Evolutionary conservation across 2,888 invertebrate genomes (phyloP).

Genomic region (Seira musarum): DNA sequence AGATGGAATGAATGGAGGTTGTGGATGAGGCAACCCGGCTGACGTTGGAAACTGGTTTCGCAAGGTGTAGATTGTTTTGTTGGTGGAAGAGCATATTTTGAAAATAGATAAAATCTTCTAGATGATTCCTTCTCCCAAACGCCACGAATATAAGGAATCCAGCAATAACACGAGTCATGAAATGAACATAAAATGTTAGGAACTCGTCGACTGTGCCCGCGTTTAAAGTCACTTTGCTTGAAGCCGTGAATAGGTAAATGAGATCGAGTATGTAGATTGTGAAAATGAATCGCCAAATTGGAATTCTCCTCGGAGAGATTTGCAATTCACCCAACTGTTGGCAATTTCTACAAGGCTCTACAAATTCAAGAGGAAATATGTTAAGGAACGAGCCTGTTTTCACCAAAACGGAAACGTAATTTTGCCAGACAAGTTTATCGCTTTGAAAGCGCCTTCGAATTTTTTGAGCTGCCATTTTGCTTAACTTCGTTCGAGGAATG

Average conservation of each 20-base stretch:
- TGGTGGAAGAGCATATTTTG: not conserved
- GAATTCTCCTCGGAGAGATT: not conserved
- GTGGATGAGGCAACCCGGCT: conserved; percentile 19
- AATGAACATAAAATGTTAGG: not conserved
- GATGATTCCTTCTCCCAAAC: not conserved
- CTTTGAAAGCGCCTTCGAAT: no score
- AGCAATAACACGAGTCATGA: not conserved
- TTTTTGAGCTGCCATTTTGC: no score
- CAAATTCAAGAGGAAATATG: not conserved
- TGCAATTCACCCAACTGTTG: not conserved
- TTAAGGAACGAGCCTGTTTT: conserved; percentile 2
- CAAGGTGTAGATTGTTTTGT: not conserved
- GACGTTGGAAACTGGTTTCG: not conserved
- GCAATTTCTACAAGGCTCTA: conserved; percentile 7
- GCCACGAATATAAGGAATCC: not conserved
- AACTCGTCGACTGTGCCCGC: not conserved
- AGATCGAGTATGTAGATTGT: conserved; percentile 31
- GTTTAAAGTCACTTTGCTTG: not conserved
- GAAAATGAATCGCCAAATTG: conserved; percentile 37
- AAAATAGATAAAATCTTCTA: not conserved
- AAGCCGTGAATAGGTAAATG: conserved; percentile 24
- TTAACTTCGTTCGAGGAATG: no score
- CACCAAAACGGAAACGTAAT: not conserved
- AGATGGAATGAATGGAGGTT: not conserved
- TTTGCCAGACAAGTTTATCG: not conserved